phyloP scores from a whole-genome alignment of 1,140 invertebrate genomes.

The Neodiprion fabricii region DNA sequence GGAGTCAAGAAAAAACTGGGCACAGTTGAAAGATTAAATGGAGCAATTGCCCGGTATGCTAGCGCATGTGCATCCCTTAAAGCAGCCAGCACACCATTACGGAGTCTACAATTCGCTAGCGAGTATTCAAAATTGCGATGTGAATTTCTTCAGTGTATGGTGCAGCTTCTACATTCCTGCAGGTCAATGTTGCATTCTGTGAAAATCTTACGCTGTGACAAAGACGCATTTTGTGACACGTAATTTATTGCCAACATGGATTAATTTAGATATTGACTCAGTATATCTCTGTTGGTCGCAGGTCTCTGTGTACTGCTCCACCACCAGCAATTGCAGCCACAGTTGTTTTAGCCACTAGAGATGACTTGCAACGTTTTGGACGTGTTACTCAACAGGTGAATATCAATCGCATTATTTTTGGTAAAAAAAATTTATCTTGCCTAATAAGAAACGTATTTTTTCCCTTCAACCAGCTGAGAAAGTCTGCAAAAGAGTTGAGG shows the following conservation, averaged over 20 bases:
- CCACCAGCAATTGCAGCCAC: slow-evolving; percentile 90
- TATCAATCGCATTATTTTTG: slow-evolving; percentile 1
- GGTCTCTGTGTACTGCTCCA: slow-evolving; percentile 86
- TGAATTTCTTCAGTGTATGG: slow-evolving; percentile 79
- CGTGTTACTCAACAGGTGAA: slow-evolving; percentile 77
- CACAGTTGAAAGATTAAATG: slow-evolving; percentile 67
- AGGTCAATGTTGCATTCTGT: slow-evolving; percentile 37
- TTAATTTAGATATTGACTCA: slow-evolving; percentile 1
- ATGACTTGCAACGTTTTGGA: slow-evolving; percentile 84
- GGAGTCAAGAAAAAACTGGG: slow-evolving; percentile 42
- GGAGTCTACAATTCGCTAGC: slow-evolving; percentile 77
- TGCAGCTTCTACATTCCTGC: slow-evolving; percentile 78
- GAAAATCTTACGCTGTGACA: no score
- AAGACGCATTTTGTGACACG: no score
- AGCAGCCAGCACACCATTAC: slow-evolving; percentile 73
- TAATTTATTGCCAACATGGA: background rate
- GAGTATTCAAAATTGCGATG: slow-evolving; percentile 78
- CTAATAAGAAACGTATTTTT: slow-evolving; percentile 25
- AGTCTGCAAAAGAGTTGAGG: slow-evolving; percentile 78
- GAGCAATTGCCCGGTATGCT: slow-evolving; percentile 67
- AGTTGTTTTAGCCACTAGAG: slow-evolving; percentile 77
- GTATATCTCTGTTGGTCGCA: slow-evolving; percentile 23
- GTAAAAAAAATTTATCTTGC: background rate
- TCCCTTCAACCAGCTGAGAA: slow-evolving; percentile 67
- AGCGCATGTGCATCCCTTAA: slow-evolving; percentile 76